Base-by-base conservation (phyloP, 2,888 invertebrate genomes). In the Lydus trimaculatus region DNA sequence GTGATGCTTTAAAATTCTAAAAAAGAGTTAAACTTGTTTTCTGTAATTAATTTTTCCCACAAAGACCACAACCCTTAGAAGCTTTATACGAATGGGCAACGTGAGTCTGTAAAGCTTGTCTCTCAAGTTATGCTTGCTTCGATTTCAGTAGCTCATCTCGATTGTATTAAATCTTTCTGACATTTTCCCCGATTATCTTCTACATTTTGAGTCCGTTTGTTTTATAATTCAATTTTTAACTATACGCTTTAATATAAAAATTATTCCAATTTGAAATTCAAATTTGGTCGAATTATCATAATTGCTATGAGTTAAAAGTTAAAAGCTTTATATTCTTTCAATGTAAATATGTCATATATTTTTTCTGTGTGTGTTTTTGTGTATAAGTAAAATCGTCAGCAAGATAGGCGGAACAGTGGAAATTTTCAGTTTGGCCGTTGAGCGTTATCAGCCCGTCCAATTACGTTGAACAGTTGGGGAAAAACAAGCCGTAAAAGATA, bases 401-500 rank as follows among this genome's bases (percentile, higher is more conserved):
- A 3, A 56, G 25, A 56, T 56, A 25, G 56, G 25, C 20, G 20
- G 23, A 20, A 52, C 13, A 23, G 52, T 52, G 52, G 56, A 56
- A 56, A 56, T 56, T 56, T 56, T 56, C 56, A 23, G 59, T 39
- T 28, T 25, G 59, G 59, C 58, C 39, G 61, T 39, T 69, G 20
- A 58, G 33, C 28, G 52, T 58, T 48, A 31, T 36, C 60, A 39
- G 61, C 20, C 56, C 56, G 56, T 56, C 56, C 56, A 56, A 56
- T 56, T 56, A 56, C 56, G 56, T 56, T 56, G 56, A 56, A 11
- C 36, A 31, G 15, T 61, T 33, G 61, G 39, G 58, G 66, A 56
- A 58, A 67, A 72, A 70, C 70, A 71, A 73, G 69, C 69, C 67
- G 71, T 72, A 70, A 72, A 68, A 64, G 70, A 66, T 70, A 70